phyloP scores from a whole-genome alignment of 2,113 vertebrate genomes.

The Bagarius yarrelli region DNA sequence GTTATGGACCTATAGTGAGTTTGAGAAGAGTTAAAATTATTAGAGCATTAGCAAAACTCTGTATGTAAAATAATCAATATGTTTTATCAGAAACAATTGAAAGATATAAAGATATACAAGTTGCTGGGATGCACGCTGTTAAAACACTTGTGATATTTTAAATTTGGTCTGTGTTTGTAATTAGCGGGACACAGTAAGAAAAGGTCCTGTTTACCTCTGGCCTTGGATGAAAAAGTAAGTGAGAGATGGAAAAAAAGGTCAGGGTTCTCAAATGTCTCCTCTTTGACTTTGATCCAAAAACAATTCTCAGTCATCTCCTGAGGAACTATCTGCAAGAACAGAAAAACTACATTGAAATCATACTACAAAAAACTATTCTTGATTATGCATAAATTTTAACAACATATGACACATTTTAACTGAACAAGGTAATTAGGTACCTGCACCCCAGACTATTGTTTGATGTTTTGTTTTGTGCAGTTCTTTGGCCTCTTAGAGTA shows the following conservation, averaged over 20 bases:
- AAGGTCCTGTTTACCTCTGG: slow-evolving; percentile 80
- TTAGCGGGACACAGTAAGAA: slow-evolving; percentile 40
- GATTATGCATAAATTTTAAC: background rate
- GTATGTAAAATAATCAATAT: slow-evolving; percentile 33
- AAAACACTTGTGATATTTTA: slow-evolving; percentile 50
- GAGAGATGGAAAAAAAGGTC: slow-evolving; percentile 90
- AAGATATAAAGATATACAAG: slow-evolving; percentile 60
- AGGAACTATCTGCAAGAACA: slow-evolving; percentile 89
- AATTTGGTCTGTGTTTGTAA: slow-evolving; percentile 47
- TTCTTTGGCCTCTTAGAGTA: background rate
- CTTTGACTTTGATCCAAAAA: slow-evolving; percentile 96
- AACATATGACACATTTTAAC: background rate
- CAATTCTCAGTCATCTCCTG: slow-evolving; percentile 93
- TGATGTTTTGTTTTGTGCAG: background rate
- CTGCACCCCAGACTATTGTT: background rate
- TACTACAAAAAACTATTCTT: slow-evolving; percentile 53
- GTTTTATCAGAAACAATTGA: slow-evolving; percentile 62
- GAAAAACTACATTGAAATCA: slow-evolving; percentile 59
- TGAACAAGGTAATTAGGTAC: background rate
- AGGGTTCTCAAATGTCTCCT: slow-evolving; percentile 88
- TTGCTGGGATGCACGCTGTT: slow-evolving; percentile 59
- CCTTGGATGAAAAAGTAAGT: slow-evolving; percentile 86
- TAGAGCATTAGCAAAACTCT: slow-evolving; percentile 25
- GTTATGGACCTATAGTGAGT: too few relatives aligned
- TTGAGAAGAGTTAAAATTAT: too few relatives aligned